Evolutionary conservation across 2,113 vertebrate genomes (phyloP).

Genomic region (Scytalopus superciliaris): DNA sequence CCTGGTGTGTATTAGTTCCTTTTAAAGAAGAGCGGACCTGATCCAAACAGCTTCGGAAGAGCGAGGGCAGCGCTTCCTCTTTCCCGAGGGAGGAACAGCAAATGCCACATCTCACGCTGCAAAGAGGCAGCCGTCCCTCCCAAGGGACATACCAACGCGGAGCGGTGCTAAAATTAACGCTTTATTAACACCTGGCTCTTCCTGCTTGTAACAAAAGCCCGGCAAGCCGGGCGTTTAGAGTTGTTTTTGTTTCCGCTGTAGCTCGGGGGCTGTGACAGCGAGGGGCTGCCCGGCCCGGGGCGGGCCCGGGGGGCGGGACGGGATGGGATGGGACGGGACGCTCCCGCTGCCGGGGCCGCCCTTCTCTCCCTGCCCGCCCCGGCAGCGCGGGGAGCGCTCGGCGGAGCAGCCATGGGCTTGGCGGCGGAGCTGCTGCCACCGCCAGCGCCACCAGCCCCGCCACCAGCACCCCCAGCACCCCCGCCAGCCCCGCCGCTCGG

Average conservation of each 20-base stretch:
- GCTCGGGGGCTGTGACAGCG: fast-evolving
- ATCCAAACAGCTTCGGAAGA: neutral
- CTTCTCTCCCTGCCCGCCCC: neutral
- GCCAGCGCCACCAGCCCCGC: neutral
- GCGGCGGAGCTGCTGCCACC: neutral
- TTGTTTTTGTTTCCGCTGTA: too few species aligned
- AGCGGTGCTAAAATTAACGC: neutral
- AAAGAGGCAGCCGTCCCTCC: neutral
- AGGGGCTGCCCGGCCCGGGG: too few species aligned
- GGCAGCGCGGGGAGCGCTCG: neutral
- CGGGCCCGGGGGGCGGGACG: too few species aligned
- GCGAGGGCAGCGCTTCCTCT: neutral
- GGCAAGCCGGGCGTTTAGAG: fast-evolving
- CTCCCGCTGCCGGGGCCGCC: neutral
- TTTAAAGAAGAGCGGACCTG: neutral
- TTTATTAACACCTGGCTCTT: neutral
- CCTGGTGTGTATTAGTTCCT: fast-evolving
- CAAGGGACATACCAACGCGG: neutral
- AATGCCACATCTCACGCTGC: fast-evolving
- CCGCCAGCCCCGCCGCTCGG: neutral
- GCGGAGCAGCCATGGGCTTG: slow-evolving; percentile 53
- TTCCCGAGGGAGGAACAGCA: neutral
- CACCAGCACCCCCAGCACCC: neutral
- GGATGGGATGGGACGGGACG: too few species aligned
- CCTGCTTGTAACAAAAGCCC: neutral